Evolutionary conservation across 2,888 invertebrate species (phyloP), one percentile per base, ranked within the genome.

Genomic region (Caenorhabditis uteleia): DNA sequence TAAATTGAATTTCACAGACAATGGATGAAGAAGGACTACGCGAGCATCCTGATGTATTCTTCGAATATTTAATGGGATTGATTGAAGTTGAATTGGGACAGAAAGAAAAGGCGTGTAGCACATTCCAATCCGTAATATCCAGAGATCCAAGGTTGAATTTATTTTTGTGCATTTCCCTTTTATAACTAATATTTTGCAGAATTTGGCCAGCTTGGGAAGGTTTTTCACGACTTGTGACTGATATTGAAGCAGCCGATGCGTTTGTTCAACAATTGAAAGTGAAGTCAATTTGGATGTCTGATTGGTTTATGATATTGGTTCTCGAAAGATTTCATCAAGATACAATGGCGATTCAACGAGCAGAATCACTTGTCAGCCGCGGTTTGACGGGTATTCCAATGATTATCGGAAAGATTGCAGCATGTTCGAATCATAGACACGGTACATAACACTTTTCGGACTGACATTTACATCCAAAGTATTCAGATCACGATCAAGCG

Each of bases 171-270:
- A n/a, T n/a, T n/a, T n/a, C n/a, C n/a, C n/a, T n/a, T n/a, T n/a
- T n/a, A n/a, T 45, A 3, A 29, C 16, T 26, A 14, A 6, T 21
- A 3, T 25, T 47, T 60, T 55, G 1, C 40, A 89, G 91, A 79
- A 88, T 94, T 61, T 98, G 97, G 97, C 90, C 92, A 38, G 91
- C 95, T 0, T 98, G 97, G 92, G 87, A 92, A 31, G 95, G 95
- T 84, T 86, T 98, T 14, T 90, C 93, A 0, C 89, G 90, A 8
- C 86, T 97, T 1, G 89, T 95, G 10, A 42, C 60, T 1, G 61
- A 51, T 16, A 50, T 56, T 8, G 69, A 73, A 14, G 66, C 69
- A 16, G 64, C 60, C 16, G 65, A 65, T 26, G 46, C 49, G 14
- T 47, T 57, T 16, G 36, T 26, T 7, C 31, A 29, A 0, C 26